These are phyloP conservation scores for Papilio helenus DNA, from an alignment of 1,140 invertebrate genomes.

Conservation along the genomic window DNA sequence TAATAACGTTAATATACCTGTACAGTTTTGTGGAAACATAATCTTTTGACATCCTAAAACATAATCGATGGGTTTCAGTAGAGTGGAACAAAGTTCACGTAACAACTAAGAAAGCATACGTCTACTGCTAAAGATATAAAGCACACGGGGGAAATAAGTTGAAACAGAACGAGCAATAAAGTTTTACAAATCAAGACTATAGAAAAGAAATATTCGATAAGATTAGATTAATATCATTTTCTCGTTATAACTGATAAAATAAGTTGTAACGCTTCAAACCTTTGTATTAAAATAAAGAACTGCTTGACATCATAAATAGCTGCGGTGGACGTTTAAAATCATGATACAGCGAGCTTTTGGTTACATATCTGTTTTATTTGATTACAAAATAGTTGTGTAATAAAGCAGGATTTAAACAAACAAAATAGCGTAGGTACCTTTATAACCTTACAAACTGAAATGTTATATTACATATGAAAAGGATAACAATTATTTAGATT, in stretches of 20 bases:
- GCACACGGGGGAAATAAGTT: conserved; percentile 3
- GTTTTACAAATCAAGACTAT: background rate
- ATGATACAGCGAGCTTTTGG: no score
- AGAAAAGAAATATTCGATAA: background rate
- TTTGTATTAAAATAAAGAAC: no score
- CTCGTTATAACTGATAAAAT: no score
- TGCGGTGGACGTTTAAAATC: no score
- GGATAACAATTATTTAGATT: background rate
- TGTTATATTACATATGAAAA: background rate
- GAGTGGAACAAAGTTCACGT: background rate
- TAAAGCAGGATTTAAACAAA: no score
- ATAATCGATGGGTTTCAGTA: background rate
- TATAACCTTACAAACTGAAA: background rate
- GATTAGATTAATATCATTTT: background rate
- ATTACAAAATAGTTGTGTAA: no score
- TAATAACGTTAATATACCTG: no score
- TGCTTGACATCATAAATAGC: no score
- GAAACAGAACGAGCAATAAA: background rate
- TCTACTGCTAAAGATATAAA: conserved; percentile 14
- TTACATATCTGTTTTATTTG: no score
- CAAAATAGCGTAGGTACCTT: no score
- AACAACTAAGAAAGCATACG: background rate
- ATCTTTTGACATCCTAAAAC: background rate
- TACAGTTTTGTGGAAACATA: no score
- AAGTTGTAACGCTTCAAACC: no score